A percentile compares a stretch with the other conserved stretches of the same genome.
phyloP scores from a whole-genome alignment of 2,113 vertebrate genomes.

The Mastomys natalensis region DNA sequence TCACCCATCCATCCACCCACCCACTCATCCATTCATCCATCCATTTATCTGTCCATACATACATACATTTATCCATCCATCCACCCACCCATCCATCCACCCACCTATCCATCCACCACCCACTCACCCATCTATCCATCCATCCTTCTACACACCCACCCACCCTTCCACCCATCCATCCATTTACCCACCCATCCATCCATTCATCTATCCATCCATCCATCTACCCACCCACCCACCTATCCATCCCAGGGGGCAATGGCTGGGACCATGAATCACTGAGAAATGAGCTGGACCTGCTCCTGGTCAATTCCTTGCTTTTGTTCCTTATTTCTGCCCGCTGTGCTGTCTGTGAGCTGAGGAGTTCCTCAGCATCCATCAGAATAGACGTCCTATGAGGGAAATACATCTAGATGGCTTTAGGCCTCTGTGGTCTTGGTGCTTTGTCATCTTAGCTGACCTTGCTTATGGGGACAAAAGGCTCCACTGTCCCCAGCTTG shows the following conservation, averaged over 20 bases:
- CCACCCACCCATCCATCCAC: too few relatives aligned
- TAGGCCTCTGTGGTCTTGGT: background rate
- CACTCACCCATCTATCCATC: too few relatives aligned
- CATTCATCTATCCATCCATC: accelerated
- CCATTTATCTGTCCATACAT: background rate
- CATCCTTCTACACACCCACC: too few relatives aligned
- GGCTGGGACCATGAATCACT: background rate
- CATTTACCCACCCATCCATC: too few relatives aligned
- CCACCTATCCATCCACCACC: too few relatives aligned
- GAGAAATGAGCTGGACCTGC: background rate
- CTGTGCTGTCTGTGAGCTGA: too few relatives aligned
- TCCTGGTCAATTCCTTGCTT: background rate
- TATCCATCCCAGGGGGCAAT: background rate
- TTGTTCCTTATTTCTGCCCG: background rate
- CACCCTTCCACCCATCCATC: background rate
- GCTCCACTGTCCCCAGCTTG: background rate
- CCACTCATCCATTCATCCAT: background rate
- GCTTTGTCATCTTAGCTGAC: background rate
- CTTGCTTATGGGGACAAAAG: background rate
- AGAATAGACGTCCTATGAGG: background rate
- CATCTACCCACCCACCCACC: background rate
- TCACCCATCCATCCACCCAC: background rate
- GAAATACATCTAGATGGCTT: background rate
- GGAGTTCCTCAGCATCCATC: background rate
- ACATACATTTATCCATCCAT: accelerated